Evolutionary conservation across 2,888 invertebrate species (phyloP).

Genomic region (Yponomeuta malinellus): DNA sequence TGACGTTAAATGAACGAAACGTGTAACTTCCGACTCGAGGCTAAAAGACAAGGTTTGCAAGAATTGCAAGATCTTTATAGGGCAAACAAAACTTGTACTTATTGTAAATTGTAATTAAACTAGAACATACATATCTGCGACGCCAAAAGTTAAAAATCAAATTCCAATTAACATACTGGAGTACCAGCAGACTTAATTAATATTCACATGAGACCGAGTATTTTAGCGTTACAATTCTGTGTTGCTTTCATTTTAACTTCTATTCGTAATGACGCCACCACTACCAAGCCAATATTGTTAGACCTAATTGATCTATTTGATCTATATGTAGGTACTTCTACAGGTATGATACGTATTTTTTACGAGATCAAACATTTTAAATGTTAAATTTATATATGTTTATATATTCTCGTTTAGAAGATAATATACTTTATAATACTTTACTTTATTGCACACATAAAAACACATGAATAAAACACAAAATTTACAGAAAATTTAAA

Average conservation of each 20-base stretch:
- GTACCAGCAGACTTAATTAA: not conserved
- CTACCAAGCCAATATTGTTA: not conserved
- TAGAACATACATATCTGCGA: not conserved
- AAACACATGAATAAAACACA: too few species aligned
- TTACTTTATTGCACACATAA: too few species aligned
- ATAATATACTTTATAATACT: not conserved
- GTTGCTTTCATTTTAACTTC: not conserved
- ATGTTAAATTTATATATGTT: not conserved
- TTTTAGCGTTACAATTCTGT: not conserved
- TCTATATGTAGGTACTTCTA: too few species aligned
- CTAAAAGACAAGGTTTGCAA: not conserved
- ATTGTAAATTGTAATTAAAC: conserved; percentile 1
- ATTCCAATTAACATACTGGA: not conserved
- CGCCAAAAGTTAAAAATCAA: not conserved
- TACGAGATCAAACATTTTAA: too few species aligned
- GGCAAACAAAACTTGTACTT: not conserved
- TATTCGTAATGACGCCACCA: not conserved
- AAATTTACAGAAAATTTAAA: too few species aligned
- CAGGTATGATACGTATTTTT: too few species aligned
- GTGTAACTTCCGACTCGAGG: not conserved
- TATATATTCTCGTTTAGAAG: not conserved
- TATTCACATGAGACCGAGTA: not conserved
- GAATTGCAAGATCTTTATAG: not conserved
- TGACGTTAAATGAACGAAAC: not conserved
- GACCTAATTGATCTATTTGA: too few species aligned